Conservation (phyloP, 37 sponge, comb jelly and placozoan genomes). For the Hormiphora californensis region DNA sequence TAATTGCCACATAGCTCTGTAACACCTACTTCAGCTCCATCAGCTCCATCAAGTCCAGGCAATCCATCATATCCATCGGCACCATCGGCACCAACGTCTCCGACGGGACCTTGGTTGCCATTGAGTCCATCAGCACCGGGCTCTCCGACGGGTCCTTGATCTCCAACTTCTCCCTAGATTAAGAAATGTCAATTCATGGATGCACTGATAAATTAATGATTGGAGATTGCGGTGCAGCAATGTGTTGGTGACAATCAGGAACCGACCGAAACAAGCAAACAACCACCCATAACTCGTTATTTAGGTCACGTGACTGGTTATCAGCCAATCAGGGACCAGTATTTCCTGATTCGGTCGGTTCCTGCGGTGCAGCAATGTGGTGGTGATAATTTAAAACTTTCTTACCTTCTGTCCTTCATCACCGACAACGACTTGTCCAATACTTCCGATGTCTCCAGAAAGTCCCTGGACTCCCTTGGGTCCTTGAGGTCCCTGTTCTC, state of each 20-base stretch:
- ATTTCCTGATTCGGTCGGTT: no score
- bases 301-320: no score
- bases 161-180: neutral
- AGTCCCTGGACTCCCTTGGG: neutral
- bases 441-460: constrained; percentile 5
- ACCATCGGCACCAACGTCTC: constrained; percentile 33
- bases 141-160: neutral
- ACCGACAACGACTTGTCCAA: neutral
- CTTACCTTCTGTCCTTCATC: neutral
- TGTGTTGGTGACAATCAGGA: no score
- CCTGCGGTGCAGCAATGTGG: no score
- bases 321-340: no score
- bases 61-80: neutral
- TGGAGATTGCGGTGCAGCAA: no score
- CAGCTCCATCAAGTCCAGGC: neutral
- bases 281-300: no score
- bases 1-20: no score
- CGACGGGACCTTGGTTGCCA: neutral
- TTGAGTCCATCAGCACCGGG: constrained; percentile 27
- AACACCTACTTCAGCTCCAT: neutral
- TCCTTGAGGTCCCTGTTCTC: constrained; percentile 7
- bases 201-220: no score
- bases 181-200: no score
- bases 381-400: no score
- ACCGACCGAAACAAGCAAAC: no score